Evolutionary conservation across 2,888 invertebrate species (phyloP).

Genomic region (Lithodes maja): DNA sequence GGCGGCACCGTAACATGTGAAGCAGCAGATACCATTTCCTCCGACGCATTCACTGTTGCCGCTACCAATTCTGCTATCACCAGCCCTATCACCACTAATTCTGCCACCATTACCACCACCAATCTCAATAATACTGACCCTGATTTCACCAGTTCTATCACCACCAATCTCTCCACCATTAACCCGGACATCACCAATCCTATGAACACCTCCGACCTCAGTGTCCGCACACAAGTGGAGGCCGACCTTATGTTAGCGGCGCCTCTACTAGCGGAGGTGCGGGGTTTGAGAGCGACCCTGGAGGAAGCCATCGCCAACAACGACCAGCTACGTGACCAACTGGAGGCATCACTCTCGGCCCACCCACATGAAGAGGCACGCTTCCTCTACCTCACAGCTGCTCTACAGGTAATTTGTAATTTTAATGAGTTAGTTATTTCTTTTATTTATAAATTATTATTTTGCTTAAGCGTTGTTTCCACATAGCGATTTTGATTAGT

Average conservation of each 20-base stretch:
- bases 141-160: not conserved
- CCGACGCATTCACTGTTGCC: no score
- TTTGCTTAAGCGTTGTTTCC: no score
- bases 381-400: slow-evolving; percentile 56
- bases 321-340: slow-evolving; percentile 74
- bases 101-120: not conserved
- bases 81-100: not conserved
- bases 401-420: slow-evolving; percentile 40
- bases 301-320: slow-evolving; percentile 72
- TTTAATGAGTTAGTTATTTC: no score
- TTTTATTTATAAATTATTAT: not conserved
- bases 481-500: no score
- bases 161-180: not conserved
- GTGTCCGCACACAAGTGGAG: not conserved
- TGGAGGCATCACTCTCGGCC: slow-evolving; percentile 75
- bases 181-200: not conserved
- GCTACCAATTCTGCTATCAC: not conserved
- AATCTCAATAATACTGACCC: not conserved
- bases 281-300: slow-evolving; percentile 71
- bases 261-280: slow-evolving; percentile 70
- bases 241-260: not conserved
- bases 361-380: slow-evolving; percentile 60
- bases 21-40: no score
- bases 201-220: not conserved
- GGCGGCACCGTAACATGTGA: no score